phyloP scores from a whole-genome alignment of 2,113 vertebrate genomes.

The Petroica traversi region DNA sequence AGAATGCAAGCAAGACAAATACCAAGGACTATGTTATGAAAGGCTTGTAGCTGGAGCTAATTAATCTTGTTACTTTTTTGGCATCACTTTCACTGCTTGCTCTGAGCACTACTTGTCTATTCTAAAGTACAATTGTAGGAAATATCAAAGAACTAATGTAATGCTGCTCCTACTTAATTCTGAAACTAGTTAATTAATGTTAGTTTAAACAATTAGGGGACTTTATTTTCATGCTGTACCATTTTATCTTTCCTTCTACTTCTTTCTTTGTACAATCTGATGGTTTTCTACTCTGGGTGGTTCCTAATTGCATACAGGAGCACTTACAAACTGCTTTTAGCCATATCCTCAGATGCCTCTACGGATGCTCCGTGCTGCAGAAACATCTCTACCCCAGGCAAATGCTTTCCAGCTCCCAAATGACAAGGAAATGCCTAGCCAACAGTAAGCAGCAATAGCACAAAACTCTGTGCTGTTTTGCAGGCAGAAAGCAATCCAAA shows the following conservation, averaged over 20 bases:
- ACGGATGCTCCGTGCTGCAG: background rate
- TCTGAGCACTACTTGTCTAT: background rate
- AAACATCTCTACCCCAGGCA: background rate
- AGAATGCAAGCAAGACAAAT: background rate
- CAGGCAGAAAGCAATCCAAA: background rate
- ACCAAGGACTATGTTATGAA: background rate
- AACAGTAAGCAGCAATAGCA: background rate
- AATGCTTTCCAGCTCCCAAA: background rate
- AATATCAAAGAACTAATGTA: background rate
- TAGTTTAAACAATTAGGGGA: background rate
- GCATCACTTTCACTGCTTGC: background rate
- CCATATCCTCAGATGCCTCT: background rate
- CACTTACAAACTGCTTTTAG: background rate
- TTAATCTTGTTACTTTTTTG: background rate
- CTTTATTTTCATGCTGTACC: background rate
- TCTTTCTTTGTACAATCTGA: background rate
- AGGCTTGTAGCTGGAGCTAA: background rate
- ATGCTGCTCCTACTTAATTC: background rate
- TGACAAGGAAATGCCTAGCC: background rate
- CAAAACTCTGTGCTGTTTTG: background rate
- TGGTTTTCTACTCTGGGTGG: background rate
- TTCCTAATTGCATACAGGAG: background rate
- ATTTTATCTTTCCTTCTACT: background rate
- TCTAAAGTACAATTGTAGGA: background rate
- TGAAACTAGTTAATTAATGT: background rate